These are phyloP conservation scores for Diorhabda elongata DNA, from an alignment of 1,140 invertebrate genomes.

Conservation along the genomic window DNA sequence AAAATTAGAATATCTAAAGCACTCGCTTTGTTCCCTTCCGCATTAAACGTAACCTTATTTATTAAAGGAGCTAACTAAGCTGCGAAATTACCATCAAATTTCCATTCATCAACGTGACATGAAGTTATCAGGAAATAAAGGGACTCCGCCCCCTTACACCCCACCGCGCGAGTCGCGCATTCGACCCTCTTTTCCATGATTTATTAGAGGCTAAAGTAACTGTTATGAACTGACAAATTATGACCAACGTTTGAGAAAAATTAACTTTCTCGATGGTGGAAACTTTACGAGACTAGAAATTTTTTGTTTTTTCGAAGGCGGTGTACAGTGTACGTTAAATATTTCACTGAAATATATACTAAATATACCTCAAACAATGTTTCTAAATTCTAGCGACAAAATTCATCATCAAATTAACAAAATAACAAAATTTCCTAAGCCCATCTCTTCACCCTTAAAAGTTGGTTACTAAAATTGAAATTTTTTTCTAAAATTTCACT, in stretches of 20 bases:
- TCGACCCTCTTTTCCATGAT: conserved; percentile 33
- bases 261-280: background rate
- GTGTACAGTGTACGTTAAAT: too few species aligned
- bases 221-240: conserved; percentile 19
- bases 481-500: too few species aligned
- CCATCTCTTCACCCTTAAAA: too few species aligned
- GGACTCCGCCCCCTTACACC: conserved; percentile 29
- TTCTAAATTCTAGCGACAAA: too few species aligned
- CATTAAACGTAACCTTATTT: conserved; percentile 43
- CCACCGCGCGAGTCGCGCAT: conserved; percentile 7
- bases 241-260: conserved; percentile 11
- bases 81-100: conserved; percentile 44
- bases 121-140: conserved; percentile 46
- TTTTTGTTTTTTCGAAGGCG: too few species aligned
- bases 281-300: too few species aligned
- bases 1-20: conserved; percentile 44
- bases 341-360: too few species aligned
- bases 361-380: too few species aligned
- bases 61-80: conserved; percentile 43
- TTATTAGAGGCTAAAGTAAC: conserved; percentile 26
- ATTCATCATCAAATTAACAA: too few species aligned
- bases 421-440: too few species aligned
- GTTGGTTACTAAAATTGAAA: too few species aligned
- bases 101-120: conserved; percentile 45
- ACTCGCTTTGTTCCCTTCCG: conserved; percentile 38